A percentile compares a stretch with the other conserved stretches of the same genome.
phyloP scores from a whole-genome alignment of 2,888 invertebrate species.

The Zaprionus lineosus region DNA sequence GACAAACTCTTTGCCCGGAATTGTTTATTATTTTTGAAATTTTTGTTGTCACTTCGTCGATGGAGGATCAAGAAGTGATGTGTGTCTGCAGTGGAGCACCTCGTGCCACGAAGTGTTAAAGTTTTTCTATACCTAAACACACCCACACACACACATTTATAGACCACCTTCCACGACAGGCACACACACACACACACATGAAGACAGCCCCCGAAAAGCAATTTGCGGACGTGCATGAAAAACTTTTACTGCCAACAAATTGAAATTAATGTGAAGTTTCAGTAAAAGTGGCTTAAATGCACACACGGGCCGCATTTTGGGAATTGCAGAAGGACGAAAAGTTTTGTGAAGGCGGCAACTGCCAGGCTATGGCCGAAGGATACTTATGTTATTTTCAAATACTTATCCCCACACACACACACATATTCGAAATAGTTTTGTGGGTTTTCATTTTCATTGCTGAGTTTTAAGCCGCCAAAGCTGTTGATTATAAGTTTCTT shows the following conservation, averaged over 20 bases:
- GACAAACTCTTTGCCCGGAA: not conserved
- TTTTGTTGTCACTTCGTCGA: slow-evolving; percentile 8
- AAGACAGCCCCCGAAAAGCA: slow-evolving; percentile 67
- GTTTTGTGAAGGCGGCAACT: slow-evolving; percentile 32
- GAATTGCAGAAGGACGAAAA: slow-evolving; percentile 66
- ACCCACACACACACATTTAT: slow-evolving; percentile 4
- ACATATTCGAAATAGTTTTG: slow-evolving; percentile 60
- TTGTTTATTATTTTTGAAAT: not conserved
- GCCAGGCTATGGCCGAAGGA: slow-evolving; percentile 46
- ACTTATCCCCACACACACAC: slow-evolving; percentile 46
- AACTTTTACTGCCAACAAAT: slow-evolving; percentile 79
- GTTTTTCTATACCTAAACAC: slow-evolving; percentile 46
- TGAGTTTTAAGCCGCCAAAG: slow-evolving; percentile 72
- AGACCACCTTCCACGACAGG: too few relatives aligned
- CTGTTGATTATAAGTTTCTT: slow-evolving; percentile 71
- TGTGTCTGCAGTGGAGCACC: slow-evolving; percentile 49
- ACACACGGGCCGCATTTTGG: slow-evolving; percentile 80
- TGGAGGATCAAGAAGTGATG: too few relatives aligned
- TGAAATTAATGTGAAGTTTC: slow-evolving; percentile 80
- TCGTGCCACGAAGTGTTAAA: slow-evolving; percentile 74
- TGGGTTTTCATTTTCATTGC: slow-evolving; percentile 59
- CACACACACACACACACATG: slow-evolving; percentile 6
- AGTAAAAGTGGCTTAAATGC: slow-evolving; percentile 80
- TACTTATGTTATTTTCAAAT: slow-evolving; percentile 69
- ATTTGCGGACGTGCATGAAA: slow-evolving; percentile 80